A percentile compares a stretch with the other conserved stretches of the same genome.
phyloP scores from a whole-genome alignment of 2,797 vertebrate genomes.

The Siniperca obscura region DNA sequence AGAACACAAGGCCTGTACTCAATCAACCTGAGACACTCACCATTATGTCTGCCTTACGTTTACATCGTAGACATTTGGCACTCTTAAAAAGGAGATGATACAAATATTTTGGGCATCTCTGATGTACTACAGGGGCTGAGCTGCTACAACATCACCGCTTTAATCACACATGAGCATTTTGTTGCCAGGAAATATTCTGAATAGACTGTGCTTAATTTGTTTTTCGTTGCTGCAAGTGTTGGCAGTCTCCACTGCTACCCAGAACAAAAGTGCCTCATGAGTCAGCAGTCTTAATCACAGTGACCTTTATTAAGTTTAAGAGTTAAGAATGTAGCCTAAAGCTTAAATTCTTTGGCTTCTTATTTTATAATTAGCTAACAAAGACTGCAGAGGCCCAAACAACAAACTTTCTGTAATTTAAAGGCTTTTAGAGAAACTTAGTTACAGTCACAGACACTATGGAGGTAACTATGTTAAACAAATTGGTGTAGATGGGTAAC shows the following conservation, averaged over 20 bases:
- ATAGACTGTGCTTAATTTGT: not conserved
- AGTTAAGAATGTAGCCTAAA: not conserved
- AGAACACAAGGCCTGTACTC: conserved; percentile 49
- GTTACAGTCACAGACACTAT: no score
- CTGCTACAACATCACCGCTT: not conserved
- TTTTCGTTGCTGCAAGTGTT: not conserved
- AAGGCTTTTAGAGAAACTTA: not conserved
- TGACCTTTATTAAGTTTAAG: not conserved
- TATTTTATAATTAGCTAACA: not conserved
- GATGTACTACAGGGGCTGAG: not conserved
- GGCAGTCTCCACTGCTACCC: not conserved
- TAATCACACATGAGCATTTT: not conserved
- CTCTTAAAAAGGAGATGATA: not conserved
- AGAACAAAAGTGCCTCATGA: not conserved
- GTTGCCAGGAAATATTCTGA: conserved; percentile 41
- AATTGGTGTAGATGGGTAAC: not conserved
- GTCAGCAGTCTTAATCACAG: conserved; percentile 12
- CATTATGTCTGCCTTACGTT: not conserved
- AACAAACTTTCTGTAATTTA: not conserved
- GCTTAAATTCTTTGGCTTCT: not conserved
- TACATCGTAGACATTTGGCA: not conserved
- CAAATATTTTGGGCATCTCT: not conserved
- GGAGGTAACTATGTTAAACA: no score
- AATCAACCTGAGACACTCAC: conserved; percentile 34
- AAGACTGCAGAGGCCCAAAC: not conserved